phyloP scores from a whole-genome alignment of 2,797 vertebrate genomes.

The Ceryle rudis region DNA sequence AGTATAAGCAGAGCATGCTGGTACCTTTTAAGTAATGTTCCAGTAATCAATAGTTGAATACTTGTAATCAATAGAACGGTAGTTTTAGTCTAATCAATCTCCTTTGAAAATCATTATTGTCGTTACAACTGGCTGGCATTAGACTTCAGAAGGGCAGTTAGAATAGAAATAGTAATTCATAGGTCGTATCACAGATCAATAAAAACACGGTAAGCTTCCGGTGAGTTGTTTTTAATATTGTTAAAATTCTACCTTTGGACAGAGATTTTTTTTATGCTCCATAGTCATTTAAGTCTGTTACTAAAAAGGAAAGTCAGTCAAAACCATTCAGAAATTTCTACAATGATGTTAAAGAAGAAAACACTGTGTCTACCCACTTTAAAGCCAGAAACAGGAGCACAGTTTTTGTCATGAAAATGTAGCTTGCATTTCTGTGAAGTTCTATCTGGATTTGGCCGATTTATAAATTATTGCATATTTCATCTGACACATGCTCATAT shows the following conservation, averaged over 20 bases:
- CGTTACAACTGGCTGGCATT: not conserved
- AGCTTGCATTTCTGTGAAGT: not conserved
- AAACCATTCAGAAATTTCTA: not conserved
- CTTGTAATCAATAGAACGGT: not conserved
- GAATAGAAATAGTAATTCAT: not conserved
- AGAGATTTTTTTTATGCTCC: not conserved
- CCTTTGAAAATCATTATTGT: not conserved
- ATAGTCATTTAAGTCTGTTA: not conserved
- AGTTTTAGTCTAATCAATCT: not conserved
- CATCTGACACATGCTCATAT: not conserved
- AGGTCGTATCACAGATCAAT: not conserved
- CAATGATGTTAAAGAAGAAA: not conserved
- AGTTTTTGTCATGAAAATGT: not conserved
- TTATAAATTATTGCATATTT: not conserved
- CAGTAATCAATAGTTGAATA: not conserved
- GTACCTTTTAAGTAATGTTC: not conserved
- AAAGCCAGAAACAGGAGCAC: not conserved
- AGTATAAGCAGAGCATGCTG: not conserved
- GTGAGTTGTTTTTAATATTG: not conserved
- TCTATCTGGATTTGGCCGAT: not conserved
- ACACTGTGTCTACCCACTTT: not conserved
- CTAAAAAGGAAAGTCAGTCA: not conserved
- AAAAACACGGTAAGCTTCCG: not conserved
- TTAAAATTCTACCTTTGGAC: not conserved
- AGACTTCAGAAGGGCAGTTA: not conserved